Base-by-base conservation (phyloP, 2,888 invertebrate species). In the Neoaliturus tenellus region DNA sequence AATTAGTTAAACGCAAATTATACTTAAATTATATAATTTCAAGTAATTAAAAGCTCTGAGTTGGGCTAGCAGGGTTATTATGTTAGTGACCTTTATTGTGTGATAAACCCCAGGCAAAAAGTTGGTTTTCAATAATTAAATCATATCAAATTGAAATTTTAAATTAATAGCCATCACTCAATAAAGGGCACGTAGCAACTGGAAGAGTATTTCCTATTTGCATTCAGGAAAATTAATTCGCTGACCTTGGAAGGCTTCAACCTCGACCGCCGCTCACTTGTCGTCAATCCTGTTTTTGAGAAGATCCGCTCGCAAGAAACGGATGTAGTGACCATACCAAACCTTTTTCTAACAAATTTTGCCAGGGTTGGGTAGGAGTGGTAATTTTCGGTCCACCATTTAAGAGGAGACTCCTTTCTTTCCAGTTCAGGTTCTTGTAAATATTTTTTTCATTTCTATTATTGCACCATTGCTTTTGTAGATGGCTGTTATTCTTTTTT, bases 271-370 rank as follows among this genome's bases (percentile, higher is more conserved):
- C 69, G 41, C 1, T 82, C 55, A 23, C 17, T 51, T 33, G 62
- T 33, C 6, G 82, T 62, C 28, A 82, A 23, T 35, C 84, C 84
- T 0, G 84, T 78, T 31, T 84, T 84, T 1, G 84, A 84, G 82
- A 84, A 84, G 23, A 84, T 20, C 33, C 82, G 75, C 20, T 84
- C 84, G 33, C 82, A 84, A 0, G 84, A 82, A 10, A 84, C 84
- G 0, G 84, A 82, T 1, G 84, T 84, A 1, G 82, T 35, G 1
- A 82, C 82, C 25, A 84, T 48, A 71, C 58, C 71, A n/a, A 84
- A 73, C 35, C 84, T 33, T 39, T 84, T 81, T 17, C 39, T 62
- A 41, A 81, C 82, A 3, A 84, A 31, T 41, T 20, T 33, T 25
- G 58, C n/a, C 0, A 82, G 17, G 3, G 25, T 1, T 1, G 84